A percentile compares a stretch with the other conserved stretches of the same genome.
Evolutionary conservation across 2,113 vertebrate genomes (phyloP).

Genomic region (Eleginops maclovinus): DNA sequence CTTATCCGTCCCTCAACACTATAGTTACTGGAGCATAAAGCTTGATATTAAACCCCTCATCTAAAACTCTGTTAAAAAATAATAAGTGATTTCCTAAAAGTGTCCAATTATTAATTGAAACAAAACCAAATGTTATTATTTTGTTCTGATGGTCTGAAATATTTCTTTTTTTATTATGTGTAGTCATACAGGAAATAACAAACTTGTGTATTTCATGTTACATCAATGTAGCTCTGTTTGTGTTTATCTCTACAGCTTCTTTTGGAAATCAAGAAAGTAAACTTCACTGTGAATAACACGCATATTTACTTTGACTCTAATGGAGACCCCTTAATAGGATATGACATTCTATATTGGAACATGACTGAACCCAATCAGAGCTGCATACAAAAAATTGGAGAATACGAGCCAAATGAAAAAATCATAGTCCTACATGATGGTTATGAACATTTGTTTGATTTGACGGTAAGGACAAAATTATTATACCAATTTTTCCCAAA

Average conservation of each 20-base stretch:
- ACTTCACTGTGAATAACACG: conserved; percentile 50
- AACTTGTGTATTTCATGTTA: background rate
- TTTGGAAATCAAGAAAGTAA: conserved; percentile 55
- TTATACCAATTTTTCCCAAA: background rate
- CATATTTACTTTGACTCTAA: conserved; percentile 43
- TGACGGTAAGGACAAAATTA: conserved; percentile 44
- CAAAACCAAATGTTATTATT: no score
- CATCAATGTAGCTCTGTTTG: no score
- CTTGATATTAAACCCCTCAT: no score
- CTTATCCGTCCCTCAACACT: no score
- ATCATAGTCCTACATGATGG: conserved; percentile 1
- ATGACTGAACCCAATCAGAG: background rate
- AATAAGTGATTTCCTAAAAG: no score
- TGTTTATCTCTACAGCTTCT: conserved; percentile 56
- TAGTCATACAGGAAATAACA: background rate
- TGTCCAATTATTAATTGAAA: no score
- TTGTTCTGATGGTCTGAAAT: no score
- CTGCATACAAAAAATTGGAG: conserved; percentile 45
- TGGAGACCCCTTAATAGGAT: conserved; percentile 63
- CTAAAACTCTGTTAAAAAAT: no score
- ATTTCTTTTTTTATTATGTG: background rate
- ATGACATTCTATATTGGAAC: conserved; percentile 69
- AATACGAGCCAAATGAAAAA: conserved; percentile 35
- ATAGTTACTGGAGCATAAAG: no score
- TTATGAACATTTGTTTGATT: no score